These are phyloP conservation scores for Diorhabda elongata DNA, from an alignment of 1,140 invertebrate genomes.

Conservation along the genomic window DNA sequence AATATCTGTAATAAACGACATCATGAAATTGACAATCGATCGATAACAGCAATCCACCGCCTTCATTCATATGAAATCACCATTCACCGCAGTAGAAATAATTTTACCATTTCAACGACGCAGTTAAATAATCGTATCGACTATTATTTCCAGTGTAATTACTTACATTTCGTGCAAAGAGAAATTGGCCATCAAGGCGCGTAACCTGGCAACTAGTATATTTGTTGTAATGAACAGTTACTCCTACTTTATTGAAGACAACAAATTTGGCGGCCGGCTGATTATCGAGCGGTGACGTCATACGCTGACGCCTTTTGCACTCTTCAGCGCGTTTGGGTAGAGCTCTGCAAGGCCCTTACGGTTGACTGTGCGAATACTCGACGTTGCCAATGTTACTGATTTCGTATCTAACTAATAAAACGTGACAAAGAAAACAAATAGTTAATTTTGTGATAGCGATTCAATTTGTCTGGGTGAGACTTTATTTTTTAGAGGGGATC, in stretches of 20 bases:
- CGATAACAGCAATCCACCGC: neutral
- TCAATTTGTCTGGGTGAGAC: too few species aligned
- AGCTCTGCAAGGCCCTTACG: neutral
- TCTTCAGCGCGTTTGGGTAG: neutral
- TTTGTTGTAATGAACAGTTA: constrained; percentile 3
- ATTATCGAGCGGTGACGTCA: neutral
- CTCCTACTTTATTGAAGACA: constrained; percentile 1
- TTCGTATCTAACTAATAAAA: too few species aligned
- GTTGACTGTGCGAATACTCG: too few species aligned
- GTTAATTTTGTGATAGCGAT: too few species aligned
- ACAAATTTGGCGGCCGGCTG: neutral
- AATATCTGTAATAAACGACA: too few species aligned
- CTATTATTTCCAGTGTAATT: neutral
- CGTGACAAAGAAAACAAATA: too few species aligned
- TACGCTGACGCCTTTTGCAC: neutral
- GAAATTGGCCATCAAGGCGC: neutral
- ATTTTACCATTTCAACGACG: neutral
- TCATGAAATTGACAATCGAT: neutral
- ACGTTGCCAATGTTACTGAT: too few species aligned
- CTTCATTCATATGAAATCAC: neutral
- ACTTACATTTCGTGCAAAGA: neutral
- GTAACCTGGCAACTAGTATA: neutral
- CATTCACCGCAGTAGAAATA: neutral
- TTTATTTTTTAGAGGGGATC: too few species aligned
- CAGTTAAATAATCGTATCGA: neutral